Evolutionary conservation across 2,797 vertebrate genomes (phyloP), one percentile per base, ranked within the genome.

Genomic region (Cyprinodon diabolis): DNA sequence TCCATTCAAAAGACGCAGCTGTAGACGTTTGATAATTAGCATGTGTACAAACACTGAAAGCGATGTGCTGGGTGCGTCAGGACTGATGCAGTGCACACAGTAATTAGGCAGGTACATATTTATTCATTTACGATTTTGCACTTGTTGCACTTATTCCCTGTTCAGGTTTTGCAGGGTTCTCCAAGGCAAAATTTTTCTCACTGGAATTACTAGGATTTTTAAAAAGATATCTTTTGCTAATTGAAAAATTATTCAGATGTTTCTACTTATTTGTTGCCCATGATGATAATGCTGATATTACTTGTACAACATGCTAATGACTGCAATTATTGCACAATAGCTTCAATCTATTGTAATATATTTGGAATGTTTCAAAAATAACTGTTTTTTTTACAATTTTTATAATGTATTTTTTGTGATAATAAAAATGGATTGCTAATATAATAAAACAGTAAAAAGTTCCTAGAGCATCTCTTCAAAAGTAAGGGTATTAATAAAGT

Each of bases 401-500:
- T 62, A 40, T 23, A n/a, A 55, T 21, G 40, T 12, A n/a, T 4
- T 2, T 62, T 37, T 62, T 14, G 13, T 45, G 13, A 10, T 37
- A 63, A 63, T 40, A n/a, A 43, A 43, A 43, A 43, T 8, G 7
- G 7, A 43, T 43, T 8, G 4, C 0, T 43, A 8, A 43, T 43
- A 8, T 43, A 43, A 43, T 4, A 8, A 43, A 43, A 43, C 0
- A 43, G 7, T 43, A 43, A 43, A 43, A 43, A 43, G 40, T 43
- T 0, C 40, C 40, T 5, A 43, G 1, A 43, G 25, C 1, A 67
- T 15, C 66, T 67, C 66, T 37, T 68, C 4, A 68, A 35, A 57
- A 30, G 19, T 54, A 55, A n/a, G 62, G 49, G 49, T 37, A 57
- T 56, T 79, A 69, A 84, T 71, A 76, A 82, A 74, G 63, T 73